Percentiles rank a stretch among this genome's conserved stretches.
phyloP scores from a whole-genome alignment of 2,797 vertebrate genomes.

The Sebastes elongatus region DNA sequence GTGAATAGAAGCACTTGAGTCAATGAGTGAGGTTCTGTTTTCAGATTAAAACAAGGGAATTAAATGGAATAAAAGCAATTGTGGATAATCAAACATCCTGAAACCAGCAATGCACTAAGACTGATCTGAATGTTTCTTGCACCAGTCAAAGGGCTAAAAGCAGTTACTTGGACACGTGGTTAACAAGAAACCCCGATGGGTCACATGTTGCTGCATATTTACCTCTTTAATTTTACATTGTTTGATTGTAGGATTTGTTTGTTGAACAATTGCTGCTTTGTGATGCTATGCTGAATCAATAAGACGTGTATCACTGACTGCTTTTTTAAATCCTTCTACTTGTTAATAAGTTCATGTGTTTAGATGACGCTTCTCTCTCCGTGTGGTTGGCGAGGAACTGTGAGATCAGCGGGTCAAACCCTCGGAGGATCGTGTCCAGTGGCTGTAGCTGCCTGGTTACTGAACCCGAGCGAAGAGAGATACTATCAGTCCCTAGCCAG shows the following conservation, averaged over 20 bases:
- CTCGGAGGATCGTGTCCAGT: conserved; percentile 45
- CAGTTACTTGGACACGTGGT: conserved; percentile 64
- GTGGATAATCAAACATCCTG: conserved; percentile 66
- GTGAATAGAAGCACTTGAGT: conserved; percentile 62
- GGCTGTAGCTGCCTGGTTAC: conserved; percentile 56
- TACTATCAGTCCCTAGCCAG: conserved; percentile 64
- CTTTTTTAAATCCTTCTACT: conserved; percentile 54
- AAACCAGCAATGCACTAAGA: conserved; percentile 75
- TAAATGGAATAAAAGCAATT: conserved; percentile 40
- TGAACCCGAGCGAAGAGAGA: conserved; percentile 57
- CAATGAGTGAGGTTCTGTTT: conserved; percentile 44
- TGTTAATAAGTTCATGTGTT: conserved; percentile 57
- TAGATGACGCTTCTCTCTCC: conserved; percentile 36
- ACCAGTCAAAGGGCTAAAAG: conserved; percentile 80
- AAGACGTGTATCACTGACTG: conserved; percentile 49
- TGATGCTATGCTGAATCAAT: conserved; percentile 69
- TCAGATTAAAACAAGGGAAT: conserved; percentile 41
- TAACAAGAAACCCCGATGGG: conserved; percentile 57
- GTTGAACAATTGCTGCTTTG: conserved; percentile 71
- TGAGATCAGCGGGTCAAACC: conserved; percentile 51
- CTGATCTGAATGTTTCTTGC: conserved; percentile 74
- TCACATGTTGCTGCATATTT: conserved; percentile 74
- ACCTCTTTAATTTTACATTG: conserved; percentile 71
- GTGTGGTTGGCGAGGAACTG: conserved; percentile 41
- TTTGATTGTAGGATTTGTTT: conserved; percentile 63